These are phyloP conservation scores for Callaeas wilsoni DNA, from an alignment of 2,113 vertebrate genomes.

Conservation along the genomic window DNA sequence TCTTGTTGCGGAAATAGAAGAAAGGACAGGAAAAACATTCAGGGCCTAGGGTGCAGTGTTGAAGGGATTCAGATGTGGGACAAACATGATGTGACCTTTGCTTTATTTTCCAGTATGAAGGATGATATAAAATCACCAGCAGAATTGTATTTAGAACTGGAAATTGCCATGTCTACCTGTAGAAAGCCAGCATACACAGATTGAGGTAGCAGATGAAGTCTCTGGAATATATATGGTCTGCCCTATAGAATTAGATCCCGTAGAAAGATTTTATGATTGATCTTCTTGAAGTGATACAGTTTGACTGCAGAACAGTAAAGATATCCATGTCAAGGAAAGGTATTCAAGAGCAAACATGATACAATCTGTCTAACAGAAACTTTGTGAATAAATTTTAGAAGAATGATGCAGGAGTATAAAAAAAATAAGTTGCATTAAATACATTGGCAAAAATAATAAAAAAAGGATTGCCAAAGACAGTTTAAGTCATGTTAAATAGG, in stretches of 20 bases:
- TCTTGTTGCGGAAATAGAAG: background rate
- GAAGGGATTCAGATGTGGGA: background rate
- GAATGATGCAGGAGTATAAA: background rate
- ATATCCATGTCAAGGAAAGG: background rate
- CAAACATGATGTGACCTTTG: background rate
- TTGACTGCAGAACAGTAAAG: background rate
- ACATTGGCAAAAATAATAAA: background rate
- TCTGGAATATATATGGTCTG: background rate
- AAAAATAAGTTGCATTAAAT: background rate
- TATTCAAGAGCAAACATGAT: background rate
- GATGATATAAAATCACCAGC: background rate
- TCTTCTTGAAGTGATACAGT: background rate
- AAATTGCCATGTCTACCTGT: background rate
- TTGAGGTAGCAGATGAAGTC: background rate
- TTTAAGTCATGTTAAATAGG: background rate
- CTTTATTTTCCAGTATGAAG: background rate
- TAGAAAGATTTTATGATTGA: background rate
- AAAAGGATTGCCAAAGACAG: fast-evolving
- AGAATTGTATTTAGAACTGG: background rate
- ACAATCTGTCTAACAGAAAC: background rate
- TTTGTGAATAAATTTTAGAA: background rate
- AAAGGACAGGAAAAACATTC: background rate
- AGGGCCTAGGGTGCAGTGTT: background rate
- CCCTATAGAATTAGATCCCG: background rate
- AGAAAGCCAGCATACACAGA: background rate